phyloP scores from a whole-genome alignment of 2,797 vertebrate genomes.

The Gallinago solitaria region DNA sequence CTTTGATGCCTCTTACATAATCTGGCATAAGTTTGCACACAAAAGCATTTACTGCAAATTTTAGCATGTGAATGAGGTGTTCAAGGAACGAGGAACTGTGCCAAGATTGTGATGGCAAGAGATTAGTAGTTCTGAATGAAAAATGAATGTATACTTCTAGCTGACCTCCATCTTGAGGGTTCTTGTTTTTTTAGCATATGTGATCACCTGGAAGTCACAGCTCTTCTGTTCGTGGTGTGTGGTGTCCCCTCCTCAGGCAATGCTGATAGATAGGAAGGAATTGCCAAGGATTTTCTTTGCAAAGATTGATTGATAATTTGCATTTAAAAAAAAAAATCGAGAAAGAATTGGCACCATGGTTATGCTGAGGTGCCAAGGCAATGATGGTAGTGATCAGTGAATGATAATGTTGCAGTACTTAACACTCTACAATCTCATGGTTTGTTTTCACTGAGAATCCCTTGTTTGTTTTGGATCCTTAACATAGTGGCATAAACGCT shows the following conservation, averaged over 20 bases:
- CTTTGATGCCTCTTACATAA: not conserved
- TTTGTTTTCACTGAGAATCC: slow-evolving; percentile 5
- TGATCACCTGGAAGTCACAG: not conserved
- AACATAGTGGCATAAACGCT: not conserved
- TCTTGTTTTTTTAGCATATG: not conserved
- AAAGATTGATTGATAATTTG: not conserved
- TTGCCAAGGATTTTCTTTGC: not conserved
- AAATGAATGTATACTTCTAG: not conserved
- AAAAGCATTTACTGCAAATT: not conserved
- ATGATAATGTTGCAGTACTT: not conserved
- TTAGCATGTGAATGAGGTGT: not conserved
- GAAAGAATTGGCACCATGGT: not conserved
- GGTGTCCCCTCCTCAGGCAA: not conserved
- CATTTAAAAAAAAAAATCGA: not conserved
- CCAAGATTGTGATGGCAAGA: not conserved
- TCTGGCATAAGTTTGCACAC: not conserved
- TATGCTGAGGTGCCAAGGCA: not conserved
- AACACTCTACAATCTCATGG: not conserved
- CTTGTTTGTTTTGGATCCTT: not conserved
- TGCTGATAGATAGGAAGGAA: not conserved
- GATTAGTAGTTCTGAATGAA: not conserved
- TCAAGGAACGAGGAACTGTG: not conserved
- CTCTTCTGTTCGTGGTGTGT: not conserved
- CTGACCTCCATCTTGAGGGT: not conserved
- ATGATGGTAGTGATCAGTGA: not conserved